phyloP scores from a whole-genome alignment of 2,888 invertebrate genomes.

The Caenorhabditis doughertyi region DNA sequence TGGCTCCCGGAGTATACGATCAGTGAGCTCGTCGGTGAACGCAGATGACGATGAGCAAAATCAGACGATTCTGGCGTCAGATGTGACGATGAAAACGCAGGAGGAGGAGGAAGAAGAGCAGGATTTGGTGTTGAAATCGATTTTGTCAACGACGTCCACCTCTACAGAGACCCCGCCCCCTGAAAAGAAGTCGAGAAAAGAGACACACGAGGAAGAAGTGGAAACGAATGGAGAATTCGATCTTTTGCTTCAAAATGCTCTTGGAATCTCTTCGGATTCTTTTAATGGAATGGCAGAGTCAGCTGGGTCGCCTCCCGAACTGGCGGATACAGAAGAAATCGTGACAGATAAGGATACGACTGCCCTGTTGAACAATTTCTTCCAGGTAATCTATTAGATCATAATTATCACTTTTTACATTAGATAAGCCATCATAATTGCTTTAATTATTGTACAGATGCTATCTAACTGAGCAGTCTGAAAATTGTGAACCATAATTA shows the following conservation, averaged over 20 bases:
- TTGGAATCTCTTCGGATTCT: background rate
- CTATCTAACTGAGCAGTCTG: too few species aligned
- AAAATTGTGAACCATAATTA: too few species aligned
- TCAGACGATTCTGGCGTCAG: slow-evolving; percentile 25
- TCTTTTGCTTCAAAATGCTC: slow-evolving; percentile 29
- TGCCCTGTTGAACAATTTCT: background rate
- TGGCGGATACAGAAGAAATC: slow-evolving; percentile 19
- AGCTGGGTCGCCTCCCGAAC: background rate
- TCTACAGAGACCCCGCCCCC: background rate
- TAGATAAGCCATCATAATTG: too few species aligned
- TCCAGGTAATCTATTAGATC: too few species aligned
- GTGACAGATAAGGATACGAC: slow-evolving; percentile 15
- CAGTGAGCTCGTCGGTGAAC: slow-evolving; percentile 47
- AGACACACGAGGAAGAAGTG: background rate
- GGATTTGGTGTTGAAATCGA: slow-evolving; percentile 50
- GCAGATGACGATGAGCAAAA: slow-evolving; percentile 38
- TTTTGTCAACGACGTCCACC: slow-evolving; percentile 25
- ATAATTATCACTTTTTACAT: too few species aligned
- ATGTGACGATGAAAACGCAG: background rate
- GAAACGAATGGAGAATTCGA: background rate
- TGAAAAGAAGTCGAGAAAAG: background rate
- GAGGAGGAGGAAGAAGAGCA: slow-evolving; percentile 28
- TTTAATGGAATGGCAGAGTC: background rate
- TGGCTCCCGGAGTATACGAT: slow-evolving; percentile 44
- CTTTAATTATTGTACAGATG: too few species aligned